These are phyloP conservation scores for Macrobrachium rosenbergii DNA, from an alignment of 1,140 invertebrate species.

Conservation along the genomic window DNA sequence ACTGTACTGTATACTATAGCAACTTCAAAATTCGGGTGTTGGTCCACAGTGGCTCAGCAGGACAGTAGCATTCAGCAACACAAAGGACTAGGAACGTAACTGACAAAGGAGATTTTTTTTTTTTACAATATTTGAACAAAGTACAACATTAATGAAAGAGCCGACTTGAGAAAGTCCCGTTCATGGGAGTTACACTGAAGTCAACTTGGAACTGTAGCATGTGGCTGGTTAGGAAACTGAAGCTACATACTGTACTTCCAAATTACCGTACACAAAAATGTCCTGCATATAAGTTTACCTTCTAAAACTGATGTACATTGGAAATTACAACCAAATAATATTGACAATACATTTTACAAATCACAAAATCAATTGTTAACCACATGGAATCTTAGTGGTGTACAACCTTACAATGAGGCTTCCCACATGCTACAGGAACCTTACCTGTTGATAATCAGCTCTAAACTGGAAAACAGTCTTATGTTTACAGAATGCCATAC, in stretches of 20 bases:
- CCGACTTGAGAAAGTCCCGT: constrained; percentile 46
- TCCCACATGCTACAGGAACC: constrained; percentile 57
- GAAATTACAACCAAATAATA: constrained; percentile 62
- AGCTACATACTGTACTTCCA: too few relatives aligned
- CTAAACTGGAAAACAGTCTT: constrained; percentile 21
- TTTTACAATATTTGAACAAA: constrained; percentile 54
- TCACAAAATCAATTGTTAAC: constrained; percentile 31
- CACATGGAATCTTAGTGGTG: constrained; percentile 36
- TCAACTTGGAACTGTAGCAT: constrained; percentile 55
- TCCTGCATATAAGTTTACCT: constrained; percentile 35
- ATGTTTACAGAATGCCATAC: constrained; percentile 25
- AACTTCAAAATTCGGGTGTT: constrained; percentile 53
- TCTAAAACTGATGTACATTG: constrained; percentile 46
- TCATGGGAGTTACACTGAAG: constrained; percentile 26
- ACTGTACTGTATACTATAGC: constrained; percentile 12
- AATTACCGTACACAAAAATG: constrained; percentile 38
- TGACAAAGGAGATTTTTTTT: constrained; percentile 43
- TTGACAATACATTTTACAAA: constrained; percentile 17
- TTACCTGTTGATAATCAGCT: constrained; percentile 43
- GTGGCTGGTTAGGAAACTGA: constrained; percentile 45
- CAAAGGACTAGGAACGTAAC: constrained; percentile 62
- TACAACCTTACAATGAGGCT: constrained; percentile 43
- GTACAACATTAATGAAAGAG: constrained; percentile 57
- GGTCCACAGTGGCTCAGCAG: constrained; percentile 56
- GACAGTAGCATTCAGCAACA: constrained; percentile 58